Percentiles rank a stretch among this genome's conserved stretches.
phyloP scores from a whole-genome alignment of 1,140 invertebrate genomes.

The Druon quercuslanigerum region DNA sequence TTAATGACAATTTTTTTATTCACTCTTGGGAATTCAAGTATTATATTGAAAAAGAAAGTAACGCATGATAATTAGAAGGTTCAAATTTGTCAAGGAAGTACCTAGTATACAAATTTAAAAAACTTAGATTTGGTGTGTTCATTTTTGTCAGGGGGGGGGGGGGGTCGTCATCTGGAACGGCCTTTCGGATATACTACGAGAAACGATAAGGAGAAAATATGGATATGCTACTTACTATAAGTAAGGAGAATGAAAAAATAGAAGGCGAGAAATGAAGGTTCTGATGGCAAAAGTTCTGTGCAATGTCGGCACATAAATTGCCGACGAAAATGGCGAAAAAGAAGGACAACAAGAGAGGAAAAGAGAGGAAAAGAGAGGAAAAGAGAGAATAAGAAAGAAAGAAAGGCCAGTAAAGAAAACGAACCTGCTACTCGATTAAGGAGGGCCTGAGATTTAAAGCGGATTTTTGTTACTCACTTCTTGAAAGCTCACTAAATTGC shows the following conservation, averaged over 20 bases:
- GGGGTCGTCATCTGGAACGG: no score
- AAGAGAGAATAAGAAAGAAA: conserved; percentile 26
- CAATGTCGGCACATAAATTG: conserved; percentile 47
- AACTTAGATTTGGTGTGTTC: no score
- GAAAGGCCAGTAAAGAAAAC: conserved; percentile 23
- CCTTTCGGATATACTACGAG: not conserved
- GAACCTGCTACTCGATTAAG: conserved; percentile 31
- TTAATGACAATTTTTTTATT: no score
- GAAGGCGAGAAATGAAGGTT: conserved; percentile 42
- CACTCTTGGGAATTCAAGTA: no score
- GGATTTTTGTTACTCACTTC: conserved; percentile 17
- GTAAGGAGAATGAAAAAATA: conserved; percentile 15
- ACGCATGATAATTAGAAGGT: no score
- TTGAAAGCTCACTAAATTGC: conserved; percentile 13
- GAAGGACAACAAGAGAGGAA: conserved; percentile 37
- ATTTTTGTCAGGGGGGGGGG: no score
- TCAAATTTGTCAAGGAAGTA: no score
- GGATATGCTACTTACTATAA: conserved; percentile 15
- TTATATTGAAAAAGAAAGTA: no score
- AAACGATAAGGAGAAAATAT: not conserved
- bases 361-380: conserved; percentile 38
- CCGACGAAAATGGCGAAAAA: conserved; percentile 40
- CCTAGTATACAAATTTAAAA: no score
- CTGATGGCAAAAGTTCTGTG: conserved; percentile 45
- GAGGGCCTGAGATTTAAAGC: conserved; percentile 26